Conservation (phyloP, 1,140 invertebrate species). For the Nephila pilipes region DNA sequence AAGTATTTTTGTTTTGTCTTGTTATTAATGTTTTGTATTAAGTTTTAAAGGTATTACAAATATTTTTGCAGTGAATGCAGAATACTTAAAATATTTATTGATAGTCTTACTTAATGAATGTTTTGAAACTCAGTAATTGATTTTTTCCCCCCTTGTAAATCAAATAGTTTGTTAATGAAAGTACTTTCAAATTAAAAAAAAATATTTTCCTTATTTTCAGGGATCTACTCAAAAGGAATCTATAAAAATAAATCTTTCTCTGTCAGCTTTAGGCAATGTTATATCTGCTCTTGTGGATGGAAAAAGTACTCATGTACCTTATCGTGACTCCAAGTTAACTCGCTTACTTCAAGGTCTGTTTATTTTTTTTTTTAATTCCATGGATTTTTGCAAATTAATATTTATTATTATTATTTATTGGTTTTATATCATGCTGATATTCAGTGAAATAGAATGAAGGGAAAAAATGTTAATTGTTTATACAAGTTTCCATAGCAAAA, state of each 20-base stretch:
- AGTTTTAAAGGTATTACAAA: too few relatives aligned
- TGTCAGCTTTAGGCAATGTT: conserved; percentile 96
- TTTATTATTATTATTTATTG: too few relatives aligned
- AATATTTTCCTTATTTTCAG: conserved; percentile 78
- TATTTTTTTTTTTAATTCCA: not conserved
- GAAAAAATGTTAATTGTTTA: not conserved
- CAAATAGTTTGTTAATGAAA: too few relatives aligned
- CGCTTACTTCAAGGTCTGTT: conserved; percentile 88
- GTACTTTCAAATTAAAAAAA: too few relatives aligned
- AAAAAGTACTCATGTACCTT: conserved; percentile 93
- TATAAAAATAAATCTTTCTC: conserved; percentile 96
- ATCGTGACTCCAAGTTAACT: conserved; percentile 96
- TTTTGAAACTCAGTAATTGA: too few relatives aligned
- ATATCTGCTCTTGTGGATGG: conserved; percentile 95
- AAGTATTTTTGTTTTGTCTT: conserved; percentile 23
- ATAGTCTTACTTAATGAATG: too few relatives aligned
- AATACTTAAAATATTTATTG: too few relatives aligned
- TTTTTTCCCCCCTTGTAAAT: too few relatives aligned
- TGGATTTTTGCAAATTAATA: not conserved
- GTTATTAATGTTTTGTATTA: too few relatives aligned
- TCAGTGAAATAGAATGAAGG: not conserved
- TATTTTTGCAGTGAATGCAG: too few relatives aligned
- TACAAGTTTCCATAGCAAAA: too few relatives aligned
- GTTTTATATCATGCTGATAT: not conserved
- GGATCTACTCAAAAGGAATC: conserved; percentile 96